Conservation (phyloP, 1,140 invertebrate species). For the Tyrophagus putrescentiae region DNA sequence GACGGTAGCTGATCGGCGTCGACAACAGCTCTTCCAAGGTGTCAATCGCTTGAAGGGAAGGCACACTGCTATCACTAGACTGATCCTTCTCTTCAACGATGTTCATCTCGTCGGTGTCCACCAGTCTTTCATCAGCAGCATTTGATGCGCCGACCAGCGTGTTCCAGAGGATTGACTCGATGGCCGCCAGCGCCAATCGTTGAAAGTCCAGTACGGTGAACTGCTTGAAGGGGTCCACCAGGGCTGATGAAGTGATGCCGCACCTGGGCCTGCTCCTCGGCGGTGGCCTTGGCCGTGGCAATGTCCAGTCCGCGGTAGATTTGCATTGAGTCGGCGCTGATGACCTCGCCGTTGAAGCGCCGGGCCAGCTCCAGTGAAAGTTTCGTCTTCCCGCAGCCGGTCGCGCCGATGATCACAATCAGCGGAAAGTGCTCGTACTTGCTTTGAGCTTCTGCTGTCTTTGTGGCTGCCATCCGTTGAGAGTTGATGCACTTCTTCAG, state of each 20-base stretch:
- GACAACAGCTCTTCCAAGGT: too few relatives aligned
- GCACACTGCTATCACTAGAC: too few relatives aligned
- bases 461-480: too few relatives aligned
- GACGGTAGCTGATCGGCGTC: too few relatives aligned
- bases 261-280: conserved; percentile 53
- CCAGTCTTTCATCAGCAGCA: too few relatives aligned
- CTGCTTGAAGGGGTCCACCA: conserved; percentile 57
- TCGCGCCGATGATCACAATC: conserved; percentile 80
- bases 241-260: conserved; percentile 79
- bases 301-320: conserved; percentile 86
- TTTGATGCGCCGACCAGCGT: too few relatives aligned
- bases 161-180: too few relatives aligned
- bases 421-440: conserved; percentile 37
- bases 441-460: neutral
- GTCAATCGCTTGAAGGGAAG: too few relatives aligned
- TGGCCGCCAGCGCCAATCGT: conserved; percentile 56
- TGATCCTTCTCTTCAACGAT: too few relatives aligned
- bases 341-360: conserved; percentile 76
- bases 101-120: too few relatives aligned
- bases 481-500: too few relatives aligned
- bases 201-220: conserved; percentile 76
- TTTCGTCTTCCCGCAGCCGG: conserved; percentile 92
- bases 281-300: conserved; percentile 85
- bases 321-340: conserved; percentile 99
- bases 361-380: conserved; percentile 76